Evolutionary conservation across 2,113 vertebrate genomes (phyloP).

Genomic region (Perognathus longimembris): DNA sequence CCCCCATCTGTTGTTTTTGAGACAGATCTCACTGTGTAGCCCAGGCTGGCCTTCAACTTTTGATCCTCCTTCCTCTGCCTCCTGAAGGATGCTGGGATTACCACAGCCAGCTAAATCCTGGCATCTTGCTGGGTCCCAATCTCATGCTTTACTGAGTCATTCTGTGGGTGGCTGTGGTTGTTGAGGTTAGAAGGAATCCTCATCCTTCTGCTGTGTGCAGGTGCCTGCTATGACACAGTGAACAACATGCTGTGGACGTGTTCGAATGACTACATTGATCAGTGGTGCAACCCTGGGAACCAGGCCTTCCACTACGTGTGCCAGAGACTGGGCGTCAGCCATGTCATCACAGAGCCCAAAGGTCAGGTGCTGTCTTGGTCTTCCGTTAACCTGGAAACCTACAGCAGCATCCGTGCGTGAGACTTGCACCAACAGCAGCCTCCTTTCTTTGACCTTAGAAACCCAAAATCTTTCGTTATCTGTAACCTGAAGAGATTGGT

Average conservation of each 20-base stretch:
- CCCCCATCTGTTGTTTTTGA: too few species aligned
- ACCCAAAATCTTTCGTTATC: neutral
- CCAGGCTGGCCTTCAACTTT: too few species aligned
- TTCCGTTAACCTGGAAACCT: too few species aligned
- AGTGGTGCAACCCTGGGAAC: conserved; percentile 99
- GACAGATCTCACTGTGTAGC: too few species aligned
- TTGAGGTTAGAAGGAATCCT: neutral
- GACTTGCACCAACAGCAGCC: neutral
- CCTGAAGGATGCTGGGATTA: too few species aligned
- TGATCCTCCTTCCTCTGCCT: too few species aligned
- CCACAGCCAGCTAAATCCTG: neutral
- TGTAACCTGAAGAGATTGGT: neutral
- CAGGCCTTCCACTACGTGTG: conserved; percentile 99
- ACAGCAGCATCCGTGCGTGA: neutral
- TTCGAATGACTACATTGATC: conserved; percentile 98
- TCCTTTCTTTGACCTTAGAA: conserved; percentile 12
- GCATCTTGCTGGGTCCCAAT: neutral
- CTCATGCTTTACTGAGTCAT: neutral
- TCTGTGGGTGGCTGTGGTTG: neutral
- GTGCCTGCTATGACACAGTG: conserved; percentile 96
- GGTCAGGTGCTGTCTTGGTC: conserved; percentile 84
- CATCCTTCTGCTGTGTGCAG: conserved; percentile 81
- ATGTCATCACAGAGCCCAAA: conserved; percentile 95
- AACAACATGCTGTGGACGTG: conserved; percentile 99
- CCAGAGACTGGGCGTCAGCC: conserved; percentile 96